These are phyloP conservation scores for Drosophila mettleri DNA, from an alignment of 2,888 invertebrate genomes.

Conservation along the genomic window DNA sequence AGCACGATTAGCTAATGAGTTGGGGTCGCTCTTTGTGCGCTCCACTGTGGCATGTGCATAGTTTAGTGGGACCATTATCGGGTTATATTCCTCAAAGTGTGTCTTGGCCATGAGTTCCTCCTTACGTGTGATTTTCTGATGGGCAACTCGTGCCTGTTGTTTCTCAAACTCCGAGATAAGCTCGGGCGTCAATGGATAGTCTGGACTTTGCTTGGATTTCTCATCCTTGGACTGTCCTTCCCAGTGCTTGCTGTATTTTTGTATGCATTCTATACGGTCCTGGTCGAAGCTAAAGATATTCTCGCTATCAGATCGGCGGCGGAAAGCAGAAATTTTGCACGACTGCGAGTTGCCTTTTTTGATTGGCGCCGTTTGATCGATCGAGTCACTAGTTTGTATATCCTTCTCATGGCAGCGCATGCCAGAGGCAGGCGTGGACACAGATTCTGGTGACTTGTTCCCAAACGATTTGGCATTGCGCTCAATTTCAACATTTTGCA, in stretches of 20 bases:
- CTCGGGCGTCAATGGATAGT: slow-evolving; percentile 86
- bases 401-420: slow-evolving; percentile 82
- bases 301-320: slow-evolving; percentile 89
- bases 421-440: slow-evolving; percentile 72
- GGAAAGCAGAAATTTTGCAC: slow-evolving; percentile 85
- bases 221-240: slow-evolving; percentile 85
- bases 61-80: slow-evolving; percentile 87
- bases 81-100: slow-evolving; percentile 90
- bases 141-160: slow-evolving; percentile 83
- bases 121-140: slow-evolving; percentile 87
- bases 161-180: slow-evolving; percentile 88
- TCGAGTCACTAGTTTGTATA: slow-evolving; percentile 82
- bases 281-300: slow-evolving; percentile 92
- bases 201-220: slow-evolving; percentile 87
- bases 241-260: slow-evolving; percentile 85
- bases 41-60: slow-evolving; percentile 91
- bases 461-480: slow-evolving; percentile 86
- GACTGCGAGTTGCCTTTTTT: slow-evolving; percentile 79
- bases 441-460: slow-evolving; percentile 82
- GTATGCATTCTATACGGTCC: slow-evolving; percentile 90
- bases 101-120: slow-evolving; percentile 89
- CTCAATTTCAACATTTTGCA: slow-evolving; percentile 90
- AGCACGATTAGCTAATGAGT: slow-evolving; percentile 90
- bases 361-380: slow-evolving; percentile 78
- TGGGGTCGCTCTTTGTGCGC: slow-evolving; percentile 94